phyloP scores from a whole-genome alignment of 2,797 vertebrate genomes.

The Molossus alvarezi region DNA sequence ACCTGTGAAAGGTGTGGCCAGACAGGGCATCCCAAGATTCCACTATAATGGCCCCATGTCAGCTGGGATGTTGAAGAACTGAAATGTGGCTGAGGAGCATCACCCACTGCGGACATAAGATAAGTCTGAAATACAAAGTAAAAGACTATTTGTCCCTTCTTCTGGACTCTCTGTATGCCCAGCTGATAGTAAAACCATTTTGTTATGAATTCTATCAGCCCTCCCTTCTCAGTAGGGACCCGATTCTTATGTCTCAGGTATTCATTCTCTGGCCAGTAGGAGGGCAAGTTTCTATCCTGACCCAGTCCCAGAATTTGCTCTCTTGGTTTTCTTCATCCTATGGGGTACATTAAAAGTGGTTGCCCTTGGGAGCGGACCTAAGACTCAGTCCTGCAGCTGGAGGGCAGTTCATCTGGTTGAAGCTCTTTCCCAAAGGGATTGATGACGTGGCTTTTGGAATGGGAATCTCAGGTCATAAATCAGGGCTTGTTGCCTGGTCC shows the following conservation, averaged over 20 bases:
- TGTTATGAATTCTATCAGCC: background rate
- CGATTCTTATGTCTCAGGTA: background rate
- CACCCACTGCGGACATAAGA: background rate
- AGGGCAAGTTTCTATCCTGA: background rate
- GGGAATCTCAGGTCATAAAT: conserved; percentile 9
- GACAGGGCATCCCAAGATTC: background rate
- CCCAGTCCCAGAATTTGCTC: background rate
- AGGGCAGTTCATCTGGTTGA: background rate
- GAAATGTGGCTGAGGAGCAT: background rate
- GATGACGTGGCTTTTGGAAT: conserved; percentile 48
- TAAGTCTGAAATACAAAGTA: background rate
- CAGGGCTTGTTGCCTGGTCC: conserved; percentile 24
- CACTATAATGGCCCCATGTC: background rate
- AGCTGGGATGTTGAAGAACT: background rate
- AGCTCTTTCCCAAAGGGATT: conserved; percentile 24
- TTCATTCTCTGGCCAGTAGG: background rate
- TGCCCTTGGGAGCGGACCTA: background rate
- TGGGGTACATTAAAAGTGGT: background rate
- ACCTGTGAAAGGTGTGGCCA: background rate
- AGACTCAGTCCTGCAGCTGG: background rate
- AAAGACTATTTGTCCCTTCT: background rate
- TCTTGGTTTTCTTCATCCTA: conserved; percentile 6
- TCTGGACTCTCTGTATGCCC: background rate
- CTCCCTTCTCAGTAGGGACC: background rate
- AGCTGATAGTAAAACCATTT: background rate